phyloP scores from a whole-genome alignment of 2,888 invertebrate genomes.

The Chymomyza caudatula region DNA sequence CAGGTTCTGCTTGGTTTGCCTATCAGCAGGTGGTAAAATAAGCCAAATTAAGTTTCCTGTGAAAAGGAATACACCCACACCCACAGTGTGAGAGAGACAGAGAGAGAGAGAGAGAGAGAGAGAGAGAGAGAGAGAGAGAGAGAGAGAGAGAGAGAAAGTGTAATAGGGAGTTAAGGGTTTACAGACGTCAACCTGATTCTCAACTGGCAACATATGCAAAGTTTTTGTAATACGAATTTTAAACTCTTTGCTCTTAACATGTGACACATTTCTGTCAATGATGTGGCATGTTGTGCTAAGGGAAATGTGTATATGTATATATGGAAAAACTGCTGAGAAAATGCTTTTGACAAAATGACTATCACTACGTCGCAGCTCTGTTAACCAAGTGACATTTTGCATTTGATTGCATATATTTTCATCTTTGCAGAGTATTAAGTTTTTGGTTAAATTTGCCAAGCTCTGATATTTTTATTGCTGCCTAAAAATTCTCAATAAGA shows the following conservation, averaged over 20 bases:
- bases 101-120: too few relatives aligned
- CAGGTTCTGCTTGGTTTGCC: background rate
- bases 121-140: too few relatives aligned
- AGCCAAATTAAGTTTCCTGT: conserved; percentile 39
- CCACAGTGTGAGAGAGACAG: too few relatives aligned
- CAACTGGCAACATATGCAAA: background rate
- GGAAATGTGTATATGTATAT: background rate
- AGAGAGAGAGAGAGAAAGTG: background rate
- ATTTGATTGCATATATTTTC: background rate
- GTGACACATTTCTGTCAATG: background rate
- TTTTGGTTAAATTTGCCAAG: too few relatives aligned
- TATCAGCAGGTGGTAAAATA: conserved; percentile 29
- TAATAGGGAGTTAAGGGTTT: background rate
- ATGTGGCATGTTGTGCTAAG: conserved; percentile 1
- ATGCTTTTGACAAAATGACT: background rate
- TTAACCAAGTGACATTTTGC: background rate
- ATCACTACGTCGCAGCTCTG: background rate
- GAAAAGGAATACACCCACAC: conserved; percentile 4
- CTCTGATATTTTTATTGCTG: too few relatives aligned
- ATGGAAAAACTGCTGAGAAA: background rate
- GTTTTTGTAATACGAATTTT: conserved; percentile 26
- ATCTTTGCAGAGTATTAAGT: background rate
- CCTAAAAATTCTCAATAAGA: too few relatives aligned
- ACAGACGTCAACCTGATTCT: conserved; percentile 14
- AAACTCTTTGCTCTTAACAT: conserved; percentile 2